Evolutionary conservation across 2,797 vertebrate genomes (phyloP).

Genomic region (Diceros bicornis): DNA sequence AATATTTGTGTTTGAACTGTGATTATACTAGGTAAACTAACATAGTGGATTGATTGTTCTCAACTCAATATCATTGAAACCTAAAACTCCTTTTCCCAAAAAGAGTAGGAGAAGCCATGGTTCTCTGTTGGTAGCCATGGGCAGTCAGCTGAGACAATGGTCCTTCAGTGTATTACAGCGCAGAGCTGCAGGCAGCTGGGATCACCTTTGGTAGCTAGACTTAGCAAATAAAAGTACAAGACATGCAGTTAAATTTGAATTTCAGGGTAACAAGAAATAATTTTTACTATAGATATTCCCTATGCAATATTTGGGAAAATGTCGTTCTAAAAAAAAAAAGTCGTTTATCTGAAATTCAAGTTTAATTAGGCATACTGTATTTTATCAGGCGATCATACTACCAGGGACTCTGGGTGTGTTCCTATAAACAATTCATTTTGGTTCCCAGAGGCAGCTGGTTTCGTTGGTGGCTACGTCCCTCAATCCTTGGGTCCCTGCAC

Average conservation of each 20-base stretch:
- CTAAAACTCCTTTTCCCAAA: not conserved
- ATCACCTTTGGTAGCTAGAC: not conserved
- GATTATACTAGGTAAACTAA: not conserved
- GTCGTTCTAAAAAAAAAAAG: not conserved
- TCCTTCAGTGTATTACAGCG: too few species aligned
- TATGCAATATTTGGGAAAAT: not conserved
- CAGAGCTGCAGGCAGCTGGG: not conserved
- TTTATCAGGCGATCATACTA: not conserved
- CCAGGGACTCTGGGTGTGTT: not conserved
- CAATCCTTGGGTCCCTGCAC: not conserved
- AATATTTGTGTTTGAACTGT: not conserved
- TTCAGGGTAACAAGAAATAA: not conserved
- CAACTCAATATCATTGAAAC: not conserved
- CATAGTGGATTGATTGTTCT: not conserved
- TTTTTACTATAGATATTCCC: not conserved
- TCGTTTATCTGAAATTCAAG: slow-evolving; percentile 1
- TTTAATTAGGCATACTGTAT: not conserved
- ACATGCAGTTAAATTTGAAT: not conserved
- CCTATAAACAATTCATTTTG: not conserved
- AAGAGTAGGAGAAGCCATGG: not conserved
- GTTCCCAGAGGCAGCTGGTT: not conserved
- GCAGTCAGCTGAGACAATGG: not conserved
- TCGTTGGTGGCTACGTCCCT: not conserved
- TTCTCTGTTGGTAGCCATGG: not conserved
- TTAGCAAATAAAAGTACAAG: not conserved